These are phyloP conservation scores for Macrophya alboannulata DNA, from an alignment of 2,888 invertebrate species.

Conservation along the genomic window DNA sequence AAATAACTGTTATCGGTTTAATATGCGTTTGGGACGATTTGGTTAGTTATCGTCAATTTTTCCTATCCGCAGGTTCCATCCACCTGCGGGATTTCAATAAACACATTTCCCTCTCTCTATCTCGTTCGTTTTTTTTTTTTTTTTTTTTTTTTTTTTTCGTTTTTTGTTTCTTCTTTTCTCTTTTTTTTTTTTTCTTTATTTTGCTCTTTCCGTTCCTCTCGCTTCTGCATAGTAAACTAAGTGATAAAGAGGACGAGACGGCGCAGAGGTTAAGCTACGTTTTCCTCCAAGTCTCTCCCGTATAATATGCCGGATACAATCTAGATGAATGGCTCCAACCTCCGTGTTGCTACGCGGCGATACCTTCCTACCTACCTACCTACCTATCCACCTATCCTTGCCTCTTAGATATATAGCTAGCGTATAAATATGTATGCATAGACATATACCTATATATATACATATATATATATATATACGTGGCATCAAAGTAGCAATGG, in stretches of 20 bases:
- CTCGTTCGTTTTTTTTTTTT: no score
- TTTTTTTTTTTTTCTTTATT: background rate
- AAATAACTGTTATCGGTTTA: background rate
- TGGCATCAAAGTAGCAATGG: conserved; percentile 8
- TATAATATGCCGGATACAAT: conserved; percentile 50
- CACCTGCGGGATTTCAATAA: background rate
- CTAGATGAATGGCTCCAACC: conserved; percentile 48
- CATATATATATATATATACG: background rate
- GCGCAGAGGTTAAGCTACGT: conserved; percentile 39
- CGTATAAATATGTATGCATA: background rate
- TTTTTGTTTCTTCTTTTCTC: no score
- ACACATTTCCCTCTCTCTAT: background rate
- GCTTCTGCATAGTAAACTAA: conserved; percentile 19
- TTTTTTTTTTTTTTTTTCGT: background rate
- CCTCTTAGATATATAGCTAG: background rate
- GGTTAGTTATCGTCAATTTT: background rate
- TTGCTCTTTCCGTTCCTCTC: background rate
- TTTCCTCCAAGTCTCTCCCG: conserved; percentile 43
- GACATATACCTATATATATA: background rate
- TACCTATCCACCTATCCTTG: background rate
- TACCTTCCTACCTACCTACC: background rate
- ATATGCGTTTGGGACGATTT: background rate
- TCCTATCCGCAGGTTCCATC: background rate
- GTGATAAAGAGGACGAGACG: conserved; percentile 33
- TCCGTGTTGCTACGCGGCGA: conserved; percentile 27